Conservation (phyloP, 2,797 vertebrate genomes). For the Morus bassanus region DNA sequence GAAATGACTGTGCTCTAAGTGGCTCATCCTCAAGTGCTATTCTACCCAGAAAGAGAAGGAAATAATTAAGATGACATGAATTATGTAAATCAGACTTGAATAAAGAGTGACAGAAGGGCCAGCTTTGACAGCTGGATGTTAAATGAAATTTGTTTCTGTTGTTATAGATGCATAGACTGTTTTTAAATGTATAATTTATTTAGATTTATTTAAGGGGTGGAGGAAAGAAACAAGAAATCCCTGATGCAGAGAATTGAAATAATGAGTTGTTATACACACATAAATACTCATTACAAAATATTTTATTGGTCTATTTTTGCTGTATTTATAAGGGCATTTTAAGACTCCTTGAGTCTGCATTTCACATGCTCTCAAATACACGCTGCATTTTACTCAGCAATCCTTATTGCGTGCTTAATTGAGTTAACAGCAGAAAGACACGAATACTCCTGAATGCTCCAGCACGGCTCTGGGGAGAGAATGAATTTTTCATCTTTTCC, state of each 20-base stretch:
- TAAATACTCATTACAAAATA: slow-evolving; percentile 57
- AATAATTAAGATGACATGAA: slow-evolving; percentile 61
- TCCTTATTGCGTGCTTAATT: neutral
- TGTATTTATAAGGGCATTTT: slow-evolving; percentile 40
- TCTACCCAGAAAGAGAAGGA: slow-evolving; percentile 31
- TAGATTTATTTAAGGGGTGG: slow-evolving; percentile 48
- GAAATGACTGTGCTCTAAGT: neutral
- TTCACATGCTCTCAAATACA: neutral
- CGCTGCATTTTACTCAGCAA: neutral
- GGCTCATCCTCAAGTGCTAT: neutral
- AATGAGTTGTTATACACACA: slow-evolving; percentile 45
- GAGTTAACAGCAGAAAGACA: neutral
- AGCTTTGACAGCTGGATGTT: slow-evolving; percentile 61
- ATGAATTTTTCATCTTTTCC: slow-evolving; percentile 8
- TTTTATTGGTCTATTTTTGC: slow-evolving; percentile 49
- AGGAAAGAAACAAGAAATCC: slow-evolving; percentile 43
- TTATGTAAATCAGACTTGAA: slow-evolving; percentile 56
- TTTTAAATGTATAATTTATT: slow-evolving; percentile 61
- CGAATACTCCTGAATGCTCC: neutral
- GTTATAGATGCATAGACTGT: slow-evolving; percentile 39
- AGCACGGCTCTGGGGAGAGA: neutral
- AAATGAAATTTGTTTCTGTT: slow-evolving; percentile 61
- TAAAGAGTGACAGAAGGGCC: slow-evolving; percentile 54
- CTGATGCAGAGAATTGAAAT: slow-evolving; percentile 48
- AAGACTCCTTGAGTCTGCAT: slow-evolving; percentile 19